Conservation (phyloP, 1,140 invertebrate genomes). For the Capitella teleta region DNA sequence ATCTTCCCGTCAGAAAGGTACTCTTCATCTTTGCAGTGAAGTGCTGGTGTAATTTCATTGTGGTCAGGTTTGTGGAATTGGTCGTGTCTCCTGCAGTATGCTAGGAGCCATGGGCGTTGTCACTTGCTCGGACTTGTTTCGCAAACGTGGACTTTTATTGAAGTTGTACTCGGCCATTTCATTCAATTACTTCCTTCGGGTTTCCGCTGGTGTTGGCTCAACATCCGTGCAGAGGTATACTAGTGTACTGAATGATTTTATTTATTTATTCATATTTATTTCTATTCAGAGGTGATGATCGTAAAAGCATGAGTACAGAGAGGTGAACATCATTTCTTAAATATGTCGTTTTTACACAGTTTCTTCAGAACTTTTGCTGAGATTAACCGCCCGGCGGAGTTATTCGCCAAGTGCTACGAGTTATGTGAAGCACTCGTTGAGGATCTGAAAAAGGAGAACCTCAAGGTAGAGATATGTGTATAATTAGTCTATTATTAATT, state of each 20-base stretch:
- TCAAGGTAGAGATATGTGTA: conserved; percentile 21
- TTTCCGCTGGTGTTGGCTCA: conserved; percentile 46
- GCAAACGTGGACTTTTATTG: conserved; percentile 43
- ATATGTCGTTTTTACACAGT: conserved; percentile 1
- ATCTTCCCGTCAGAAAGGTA: conserved; percentile 49
- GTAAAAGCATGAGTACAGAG: conserved; percentile 48
- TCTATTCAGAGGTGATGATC: conserved; percentile 28
- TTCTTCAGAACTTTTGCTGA: conserved; percentile 44
- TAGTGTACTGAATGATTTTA: neutral
- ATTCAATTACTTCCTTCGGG: conserved; percentile 45
- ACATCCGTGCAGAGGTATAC: conserved; percentile 32
- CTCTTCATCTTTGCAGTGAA: neutral
- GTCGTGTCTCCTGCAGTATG: conserved; percentile 47
- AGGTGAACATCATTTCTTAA: conserved; percentile 16
- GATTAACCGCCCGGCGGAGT: conserved; percentile 31
- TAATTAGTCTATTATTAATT: conserved; percentile 1
- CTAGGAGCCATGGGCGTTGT: conserved; percentile 43
- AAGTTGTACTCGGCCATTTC: conserved; percentile 45
- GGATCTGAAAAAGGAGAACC: conserved; percentile 35
- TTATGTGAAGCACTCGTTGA: conserved; percentile 38
- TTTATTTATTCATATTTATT: neutral
- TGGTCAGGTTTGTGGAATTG: conserved; percentile 46
- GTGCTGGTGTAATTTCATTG: neutral
- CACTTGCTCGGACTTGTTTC: conserved; percentile 45
- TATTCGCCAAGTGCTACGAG: conserved; percentile 40